A percentile compares a stretch with the other conserved stretches of the same genome.
phyloP scores from a whole-genome alignment of 2,797 vertebrate genomes.

The Odontamblyopus lacepedii region DNA sequence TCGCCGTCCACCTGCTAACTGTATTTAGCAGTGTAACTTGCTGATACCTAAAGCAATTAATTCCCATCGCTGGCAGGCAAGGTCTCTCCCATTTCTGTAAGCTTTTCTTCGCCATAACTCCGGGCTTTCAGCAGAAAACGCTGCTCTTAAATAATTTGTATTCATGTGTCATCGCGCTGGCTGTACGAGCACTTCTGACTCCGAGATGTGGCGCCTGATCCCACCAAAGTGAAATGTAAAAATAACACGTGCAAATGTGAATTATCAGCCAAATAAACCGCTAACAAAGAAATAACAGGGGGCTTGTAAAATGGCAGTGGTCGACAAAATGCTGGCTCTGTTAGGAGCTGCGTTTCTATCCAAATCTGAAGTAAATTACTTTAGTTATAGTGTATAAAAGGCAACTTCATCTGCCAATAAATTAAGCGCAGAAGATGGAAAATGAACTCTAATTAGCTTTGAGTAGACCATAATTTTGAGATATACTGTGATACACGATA shows the following conservation, averaged over 20 bases:
- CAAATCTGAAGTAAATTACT: background rate
- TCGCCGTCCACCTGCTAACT: conserved; percentile 7
- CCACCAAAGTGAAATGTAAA: conserved; percentile 34
- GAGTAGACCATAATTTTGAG: background rate
- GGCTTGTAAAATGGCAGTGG: background rate
- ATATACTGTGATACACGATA: too few relatives aligned
- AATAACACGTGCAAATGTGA: conserved; percentile 30
- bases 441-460: background rate
- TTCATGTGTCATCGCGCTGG: conserved; percentile 57
- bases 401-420: background rate
- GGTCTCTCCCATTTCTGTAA: conserved; percentile 29
- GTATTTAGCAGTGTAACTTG: conserved; percentile 36
- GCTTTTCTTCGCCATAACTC: conserved; percentile 41
- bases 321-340: background rate
- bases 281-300: conserved; percentile 17
- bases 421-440: background rate
- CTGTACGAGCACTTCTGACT: conserved; percentile 52
- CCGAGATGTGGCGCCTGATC: conserved; percentile 55
- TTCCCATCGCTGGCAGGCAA: conserved; percentile 52
- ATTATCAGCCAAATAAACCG: conserved; percentile 43
- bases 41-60: conserved; percentile 57
- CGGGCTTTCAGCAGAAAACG: conserved; percentile 59
- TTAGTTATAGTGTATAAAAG: background rate
- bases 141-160: conserved; percentile 70
- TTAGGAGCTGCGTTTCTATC: background rate